phyloP scores from a whole-genome alignment of 2,888 invertebrate genomes.

The Ectemnius continuus region DNA sequence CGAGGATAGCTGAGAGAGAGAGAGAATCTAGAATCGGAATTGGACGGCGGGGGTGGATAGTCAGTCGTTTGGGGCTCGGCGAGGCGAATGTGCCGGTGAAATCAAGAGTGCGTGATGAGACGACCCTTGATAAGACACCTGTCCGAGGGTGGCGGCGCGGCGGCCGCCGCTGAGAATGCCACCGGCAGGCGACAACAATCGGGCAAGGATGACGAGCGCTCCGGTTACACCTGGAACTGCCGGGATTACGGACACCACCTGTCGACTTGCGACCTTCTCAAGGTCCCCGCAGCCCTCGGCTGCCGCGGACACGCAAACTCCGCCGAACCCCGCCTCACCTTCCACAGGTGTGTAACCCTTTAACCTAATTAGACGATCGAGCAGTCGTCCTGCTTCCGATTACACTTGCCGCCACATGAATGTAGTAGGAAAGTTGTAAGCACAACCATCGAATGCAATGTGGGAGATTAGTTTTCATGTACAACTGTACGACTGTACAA shows the following conservation, averaged over 20 bases:
- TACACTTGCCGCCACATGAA: background rate
- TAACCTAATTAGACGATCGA: background rate
- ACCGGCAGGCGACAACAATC: slow-evolving; percentile 59
- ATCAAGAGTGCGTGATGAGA: slow-evolving; percentile 65
- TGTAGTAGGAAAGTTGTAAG: too few relatives aligned
- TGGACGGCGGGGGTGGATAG: background rate
- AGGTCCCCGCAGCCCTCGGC: slow-evolving; percentile 68
- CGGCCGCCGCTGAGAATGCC: slow-evolving; percentile 53
- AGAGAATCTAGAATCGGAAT: background rate
- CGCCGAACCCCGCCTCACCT: slow-evolving; percentile 64
- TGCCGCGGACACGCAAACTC: slow-evolving; percentile 61
- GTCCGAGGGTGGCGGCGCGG: slow-evolving; percentile 71
- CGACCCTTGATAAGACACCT: slow-evolving; percentile 74
- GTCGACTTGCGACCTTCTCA: slow-evolving; percentile 73
- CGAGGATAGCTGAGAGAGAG: background rate
- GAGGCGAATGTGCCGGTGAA: slow-evolving; percentile 42
- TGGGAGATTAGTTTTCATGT: too few relatives aligned
- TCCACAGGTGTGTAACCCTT: slow-evolving; percentile 69
- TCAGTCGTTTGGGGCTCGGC: slow-evolving; percentile 1
- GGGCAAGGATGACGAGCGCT: slow-evolving; percentile 62
- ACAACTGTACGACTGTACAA: too few relatives aligned
- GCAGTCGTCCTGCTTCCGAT: background rate
- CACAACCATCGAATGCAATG: too few relatives aligned
- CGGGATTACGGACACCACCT: slow-evolving; percentile 74
- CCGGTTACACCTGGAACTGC: slow-evolving; percentile 65